Percentiles rank a stretch among this genome's conserved stretches.
Conservation (phyloP, 2,888 invertebrate genomes). For the Baccha elongata region DNA sequence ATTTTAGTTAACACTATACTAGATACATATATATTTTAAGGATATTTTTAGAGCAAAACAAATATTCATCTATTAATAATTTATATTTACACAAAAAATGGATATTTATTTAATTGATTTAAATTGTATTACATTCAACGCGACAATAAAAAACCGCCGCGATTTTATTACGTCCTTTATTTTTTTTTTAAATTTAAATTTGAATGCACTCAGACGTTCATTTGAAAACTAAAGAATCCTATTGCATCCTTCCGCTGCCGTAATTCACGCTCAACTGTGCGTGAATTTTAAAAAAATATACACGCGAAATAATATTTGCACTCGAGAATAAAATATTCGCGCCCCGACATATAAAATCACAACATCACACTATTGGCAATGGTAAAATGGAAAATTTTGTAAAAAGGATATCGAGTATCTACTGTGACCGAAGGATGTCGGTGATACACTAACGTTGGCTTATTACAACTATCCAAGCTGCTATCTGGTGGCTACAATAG, state of each 20-base stretch:
- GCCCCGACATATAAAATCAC: slow-evolving; percentile 48
- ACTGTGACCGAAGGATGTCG: slow-evolving; percentile 73
- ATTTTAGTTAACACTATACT: slow-evolving; percentile 54
- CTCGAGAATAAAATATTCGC: slow-evolving; percentile 29
- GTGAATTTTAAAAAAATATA: slow-evolving; percentile 34
- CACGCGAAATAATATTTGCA: slow-evolving; percentile 31
- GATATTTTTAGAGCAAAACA: slow-evolving; percentile 26
- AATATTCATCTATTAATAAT: slow-evolving; percentile 28
- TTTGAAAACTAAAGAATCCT: slow-evolving; percentile 18
- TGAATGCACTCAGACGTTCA: slow-evolving; percentile 23
- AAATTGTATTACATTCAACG: slow-evolving; percentile 12
- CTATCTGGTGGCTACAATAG: slow-evolving; percentile 65
- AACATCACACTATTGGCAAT: slow-evolving; percentile 26
- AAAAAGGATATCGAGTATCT: slow-evolving; percentile 71
- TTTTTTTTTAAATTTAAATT: slow-evolving; percentile 17
- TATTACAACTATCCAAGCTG: slow-evolving; percentile 72
- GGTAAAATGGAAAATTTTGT: slow-evolving; percentile 46
- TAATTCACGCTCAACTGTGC: slow-evolving; percentile 82
- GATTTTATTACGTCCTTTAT: slow-evolving; percentile 29
- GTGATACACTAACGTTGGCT: slow-evolving; percentile 73
- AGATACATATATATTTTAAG: slow-evolving; percentile 1
- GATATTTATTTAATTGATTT: slow-evolving; percentile 15
- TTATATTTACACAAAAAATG: slow-evolving; percentile 63
- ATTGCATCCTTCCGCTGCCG: slow-evolving; percentile 81
- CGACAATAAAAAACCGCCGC: slow-evolving; percentile 45